Evolutionary conservation across 2,113 vertebrate genomes (phyloP), one percentile per base, ranked within the genome.

Genomic region (Orthochromis indermauri): DNA sequence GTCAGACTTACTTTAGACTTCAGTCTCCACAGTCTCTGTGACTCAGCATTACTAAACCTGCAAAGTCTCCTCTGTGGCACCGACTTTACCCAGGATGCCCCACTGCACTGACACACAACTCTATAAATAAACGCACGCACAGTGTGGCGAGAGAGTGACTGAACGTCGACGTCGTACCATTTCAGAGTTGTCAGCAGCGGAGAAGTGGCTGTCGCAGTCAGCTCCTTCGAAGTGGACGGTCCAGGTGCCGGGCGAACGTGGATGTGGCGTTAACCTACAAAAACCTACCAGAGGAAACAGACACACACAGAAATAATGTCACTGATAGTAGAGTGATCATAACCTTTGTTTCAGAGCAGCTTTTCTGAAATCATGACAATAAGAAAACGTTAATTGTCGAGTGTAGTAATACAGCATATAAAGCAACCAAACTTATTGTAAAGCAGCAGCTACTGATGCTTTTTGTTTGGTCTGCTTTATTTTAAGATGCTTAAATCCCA

Each of bases 181-280:
- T 37, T 99, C 98, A 54, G 97, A 95, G 91, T 83, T 97, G 76
- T 99, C 98, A 4, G 96, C 95, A 35, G 96, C 94, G 21, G 97
- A 95, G 31, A 99, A 94, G 91, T 98, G 98, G 91, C 95, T 98
- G 89, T 99, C 98, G 7, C 97, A 98, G 92, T 98, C 97, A 5
- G 98, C 97, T 81, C 99, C 98, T 94, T 99, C 99, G 16, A 99
- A 99, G 90, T 98, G 97, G 90, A 99, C 96, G 1, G 98, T 99
- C 99, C 99, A 99, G 0, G 97, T 98, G 4, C 99, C 98, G 2
- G 98, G 98, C 1, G 99, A 98, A 2, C 97, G 98, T 5, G 97
- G 90, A 78, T 99, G 98, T 78, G 98, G 97, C 1, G 85, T 93
- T 57, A 99, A 89, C 35, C 98, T 97, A 93, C 99, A 99, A 82